These are phyloP conservation scores for Triops cancriformis DNA, from an alignment of 1,140 invertebrate species.

Conservation along the genomic window DNA sequence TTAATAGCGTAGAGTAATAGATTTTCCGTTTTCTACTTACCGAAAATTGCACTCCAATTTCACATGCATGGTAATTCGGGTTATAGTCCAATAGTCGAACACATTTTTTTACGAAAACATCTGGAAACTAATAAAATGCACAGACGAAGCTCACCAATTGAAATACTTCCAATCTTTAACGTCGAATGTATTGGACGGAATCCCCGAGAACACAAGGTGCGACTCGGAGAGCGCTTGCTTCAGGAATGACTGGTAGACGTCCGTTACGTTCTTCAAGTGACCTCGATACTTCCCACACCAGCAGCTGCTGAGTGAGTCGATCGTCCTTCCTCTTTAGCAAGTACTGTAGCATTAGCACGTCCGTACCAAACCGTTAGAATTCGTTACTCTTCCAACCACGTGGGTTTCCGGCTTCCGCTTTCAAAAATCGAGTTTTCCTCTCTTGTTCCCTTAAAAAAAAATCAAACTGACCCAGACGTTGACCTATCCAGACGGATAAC, in stretches of 20 bases:
- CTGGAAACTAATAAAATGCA: neutral
- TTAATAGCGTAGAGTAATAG: no score
- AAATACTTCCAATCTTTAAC: neutral
- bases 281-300: neutral
- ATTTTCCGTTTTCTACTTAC: neutral
- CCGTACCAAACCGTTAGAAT: neutral
- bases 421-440: neutral
- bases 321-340: neutral
- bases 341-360: neutral
- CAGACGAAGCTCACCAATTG: neutral
- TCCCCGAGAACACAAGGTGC: neutral
- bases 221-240: neutral
- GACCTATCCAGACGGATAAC: neutral
- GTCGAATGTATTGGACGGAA: neutral
- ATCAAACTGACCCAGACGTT: neutral
- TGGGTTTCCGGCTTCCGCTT: slow-evolving; percentile 8
- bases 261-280: neutral
- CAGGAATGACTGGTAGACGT: neutral
- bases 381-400: neutral
- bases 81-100: neutral
- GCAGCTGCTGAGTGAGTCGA: neutral
- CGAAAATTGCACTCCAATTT: neutral
- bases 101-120: neutral
- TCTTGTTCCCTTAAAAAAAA: neutral
- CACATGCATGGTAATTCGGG: neutral